These are phyloP conservation scores for Ceriagrion tenellum DNA, from an alignment of 2,888 invertebrate genomes.

Conservation along the genomic window DNA sequence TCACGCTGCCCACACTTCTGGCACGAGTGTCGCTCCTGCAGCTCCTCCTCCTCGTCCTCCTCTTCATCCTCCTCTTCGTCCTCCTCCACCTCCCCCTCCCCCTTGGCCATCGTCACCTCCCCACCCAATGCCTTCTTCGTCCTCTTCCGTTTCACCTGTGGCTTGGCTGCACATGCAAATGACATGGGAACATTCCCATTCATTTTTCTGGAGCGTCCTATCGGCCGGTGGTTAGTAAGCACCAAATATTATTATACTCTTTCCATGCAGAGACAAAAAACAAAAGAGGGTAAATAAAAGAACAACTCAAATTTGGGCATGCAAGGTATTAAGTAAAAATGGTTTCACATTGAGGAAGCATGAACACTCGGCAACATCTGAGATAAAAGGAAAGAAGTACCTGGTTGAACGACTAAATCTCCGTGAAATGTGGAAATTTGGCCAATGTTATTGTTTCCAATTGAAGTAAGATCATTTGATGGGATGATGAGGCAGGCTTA, in stretches of 20 bases:
- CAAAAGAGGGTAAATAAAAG: not conserved
- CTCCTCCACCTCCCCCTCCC: not conserved
- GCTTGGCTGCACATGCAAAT: conserved; percentile 64
- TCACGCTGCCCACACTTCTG: conserved; percentile 93
- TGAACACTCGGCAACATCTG: not conserved
- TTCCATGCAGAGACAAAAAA: conserved; percentile 44
- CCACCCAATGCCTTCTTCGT: not conserved
- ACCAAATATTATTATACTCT: conserved; percentile 50
- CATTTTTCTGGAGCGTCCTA: conserved; percentile 66
- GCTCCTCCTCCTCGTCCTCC: conserved; percentile 75
- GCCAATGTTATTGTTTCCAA: not conserved
- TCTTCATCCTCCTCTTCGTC: conserved; percentile 59
- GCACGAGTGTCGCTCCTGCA: conserved; percentile 87
- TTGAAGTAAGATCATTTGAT: not conserved
- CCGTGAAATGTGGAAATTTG: not conserved
- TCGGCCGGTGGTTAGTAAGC: conserved; percentile 66
- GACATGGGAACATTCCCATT: conserved; percentile 67
- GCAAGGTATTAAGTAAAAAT: not conserved
- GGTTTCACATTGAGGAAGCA: not conserved
- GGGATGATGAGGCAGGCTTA: no score
- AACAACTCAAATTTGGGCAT: conserved; percentile 15
- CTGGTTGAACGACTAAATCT: not conserved
- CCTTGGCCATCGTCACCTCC: not conserved
- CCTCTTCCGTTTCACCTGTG: conserved; percentile 44
- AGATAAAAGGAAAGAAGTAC: not conserved